Conservation (phyloP, 2,888 invertebrate species). For the Ernsta delagoae region DNA sequence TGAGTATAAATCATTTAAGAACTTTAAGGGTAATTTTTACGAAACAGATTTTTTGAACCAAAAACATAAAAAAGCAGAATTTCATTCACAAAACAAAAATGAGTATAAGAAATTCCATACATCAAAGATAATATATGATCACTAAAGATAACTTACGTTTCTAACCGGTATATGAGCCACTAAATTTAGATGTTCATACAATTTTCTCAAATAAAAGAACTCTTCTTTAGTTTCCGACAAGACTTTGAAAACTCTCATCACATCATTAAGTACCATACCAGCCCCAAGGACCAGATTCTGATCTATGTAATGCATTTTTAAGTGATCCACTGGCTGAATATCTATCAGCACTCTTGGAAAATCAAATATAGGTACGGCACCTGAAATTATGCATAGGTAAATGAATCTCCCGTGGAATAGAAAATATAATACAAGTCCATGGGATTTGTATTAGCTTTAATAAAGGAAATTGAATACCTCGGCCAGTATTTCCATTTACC, state of each 20-base stretch:
- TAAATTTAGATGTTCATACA: conserved; percentile 85
- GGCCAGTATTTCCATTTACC: conserved; percentile 82
- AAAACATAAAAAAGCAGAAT: no score
- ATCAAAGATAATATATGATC: no score
- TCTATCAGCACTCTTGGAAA: conserved; percentile 85
- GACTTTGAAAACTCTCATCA: conserved; percentile 70
- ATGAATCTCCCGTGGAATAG: conserved; percentile 54
- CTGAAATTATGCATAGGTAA: conserved; percentile 48
- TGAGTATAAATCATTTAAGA: no score
- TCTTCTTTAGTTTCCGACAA: conserved; percentile 52
- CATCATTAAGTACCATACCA: conserved; percentile 73
- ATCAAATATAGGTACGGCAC: conserved; percentile 63
- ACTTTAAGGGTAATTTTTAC: no score
- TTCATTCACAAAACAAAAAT: no score
- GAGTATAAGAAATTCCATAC: no score
- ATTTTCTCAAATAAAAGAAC: conserved; percentile 81
- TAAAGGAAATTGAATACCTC: conserved; percentile 39
- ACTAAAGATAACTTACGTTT: conserved; percentile 43
- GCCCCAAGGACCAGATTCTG: conserved; percentile 81
- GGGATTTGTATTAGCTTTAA: no score
- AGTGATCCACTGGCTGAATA: conserved; percentile 82
- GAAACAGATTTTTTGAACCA: no score
- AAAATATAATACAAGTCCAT: conserved; percentile 42
- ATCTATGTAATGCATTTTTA: conserved; percentile 70
- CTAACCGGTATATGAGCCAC: conserved; percentile 88